phyloP scores from a whole-genome alignment of 2,797 vertebrate genomes.

The Phaenicophaeus curvirostris region DNA sequence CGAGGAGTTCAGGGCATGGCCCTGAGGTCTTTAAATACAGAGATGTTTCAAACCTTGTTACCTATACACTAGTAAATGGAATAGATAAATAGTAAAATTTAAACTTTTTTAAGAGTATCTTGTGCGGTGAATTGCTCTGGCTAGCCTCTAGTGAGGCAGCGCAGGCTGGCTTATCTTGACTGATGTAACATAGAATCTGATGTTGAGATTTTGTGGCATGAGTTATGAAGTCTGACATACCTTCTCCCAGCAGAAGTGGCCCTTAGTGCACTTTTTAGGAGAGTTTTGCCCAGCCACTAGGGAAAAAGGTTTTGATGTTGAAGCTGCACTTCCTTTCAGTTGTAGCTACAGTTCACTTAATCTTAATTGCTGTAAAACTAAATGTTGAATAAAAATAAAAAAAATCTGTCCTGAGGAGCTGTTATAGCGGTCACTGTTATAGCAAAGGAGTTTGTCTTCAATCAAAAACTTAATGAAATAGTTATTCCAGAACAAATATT shows the following conservation, averaged over 20 bases:
- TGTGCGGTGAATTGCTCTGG: background rate
- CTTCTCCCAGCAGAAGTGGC: background rate
- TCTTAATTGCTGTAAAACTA: background rate
- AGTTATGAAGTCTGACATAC: background rate
- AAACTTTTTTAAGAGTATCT: background rate
- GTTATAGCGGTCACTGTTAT: background rate
- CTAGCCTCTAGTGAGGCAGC: background rate
- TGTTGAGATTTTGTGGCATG: background rate
- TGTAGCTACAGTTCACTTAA: background rate
- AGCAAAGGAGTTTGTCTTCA: background rate
- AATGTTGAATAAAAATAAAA: background rate
- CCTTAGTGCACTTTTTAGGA: background rate
- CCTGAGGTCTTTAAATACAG: background rate
- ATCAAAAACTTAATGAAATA: background rate
- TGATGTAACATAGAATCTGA: background rate
- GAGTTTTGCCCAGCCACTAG: background rate
- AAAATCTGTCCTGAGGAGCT: background rate
- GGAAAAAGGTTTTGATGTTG: background rate
- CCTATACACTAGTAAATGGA: background rate
- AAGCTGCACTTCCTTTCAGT: background rate
- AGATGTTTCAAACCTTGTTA: background rate
- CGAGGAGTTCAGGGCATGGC: background rate
- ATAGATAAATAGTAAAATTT: background rate
- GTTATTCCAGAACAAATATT: background rate
- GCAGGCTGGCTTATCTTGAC: background rate